Evolutionary conservation across 2,888 invertebrate species (phyloP), one percentile per base, ranked within the genome.

Genomic region (Andrena trimmerana): DNA sequence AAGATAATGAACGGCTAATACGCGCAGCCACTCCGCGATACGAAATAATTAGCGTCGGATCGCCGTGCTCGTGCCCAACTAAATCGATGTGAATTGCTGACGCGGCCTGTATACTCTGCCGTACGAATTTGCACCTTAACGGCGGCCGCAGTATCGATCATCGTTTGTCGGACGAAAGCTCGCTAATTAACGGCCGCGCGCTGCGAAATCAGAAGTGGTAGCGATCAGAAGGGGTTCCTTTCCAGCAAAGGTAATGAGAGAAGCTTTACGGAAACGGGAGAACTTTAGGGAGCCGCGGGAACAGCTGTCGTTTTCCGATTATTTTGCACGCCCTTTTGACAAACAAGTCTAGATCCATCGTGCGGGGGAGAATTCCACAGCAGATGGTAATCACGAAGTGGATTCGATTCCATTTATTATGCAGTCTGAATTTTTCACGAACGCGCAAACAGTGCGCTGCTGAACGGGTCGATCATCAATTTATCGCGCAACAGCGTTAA

Each of bases 21-120:
- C 78, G 76, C 71, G 74, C 76, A 73, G 79, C 72, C 57, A 76
- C 78, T 84, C 48, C 48, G 60, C 73, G 85, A 85, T 88, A 86
- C 68, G 85, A 88, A 88, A 86, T 88, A 88, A 88, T 88, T 88
- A 88, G 85, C 71, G 81, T 70, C 27, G 77, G 75, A 81, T 86
- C 81, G 85, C 16, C 65, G 68, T 63, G 54, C 60, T 59, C 29
- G 60, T 42, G 52, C 42, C 20, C 57, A 67, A 81, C 62, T 76
- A 68, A 86, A 84, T 80, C 82, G 86, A 78, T 81, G 74, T 62
- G 76, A 57, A 70, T 50, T 72, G 88, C 88, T 86, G 88, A 86
- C 81, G 81, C 78, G 63, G 73, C 50, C 36, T 54, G 13, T 86
- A 69, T 67, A 29, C n/a, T 24, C 10, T 8, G 33, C 42, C 48